These are phyloP conservation scores for Palythoa caribaeorum DNA, from an alignment of 92 coral and sea anemone species.

Conservation along the genomic window DNA sequence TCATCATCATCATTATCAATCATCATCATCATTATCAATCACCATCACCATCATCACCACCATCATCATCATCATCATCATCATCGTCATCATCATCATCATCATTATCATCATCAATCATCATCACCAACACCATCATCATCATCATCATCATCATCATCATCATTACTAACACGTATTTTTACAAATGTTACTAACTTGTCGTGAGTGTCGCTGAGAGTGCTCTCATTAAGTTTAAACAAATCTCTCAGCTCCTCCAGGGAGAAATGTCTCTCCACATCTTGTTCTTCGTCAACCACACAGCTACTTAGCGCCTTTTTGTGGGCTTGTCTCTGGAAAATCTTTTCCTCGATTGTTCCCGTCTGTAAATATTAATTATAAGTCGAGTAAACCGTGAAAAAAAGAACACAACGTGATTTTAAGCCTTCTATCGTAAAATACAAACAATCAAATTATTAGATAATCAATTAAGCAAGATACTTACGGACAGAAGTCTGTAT, in stretches of 20 bases:
- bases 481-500: slow-evolving; percentile 87
- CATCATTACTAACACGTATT: not conserved
- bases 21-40: not conserved
- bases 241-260: slow-evolving; percentile 88
- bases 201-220: slow-evolving; percentile 94
- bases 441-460: too few relatives aligned
- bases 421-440: too few relatives aligned
- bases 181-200: slow-evolving; percentile 66
- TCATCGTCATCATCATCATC: too few relatives aligned
- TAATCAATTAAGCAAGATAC: slow-evolving; percentile 18
- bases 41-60: not conserved
- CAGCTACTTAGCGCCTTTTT: slow-evolving; percentile 97
- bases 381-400: not conserved
- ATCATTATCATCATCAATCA: not conserved
- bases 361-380: slow-evolving; percentile 51
- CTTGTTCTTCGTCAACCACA: slow-evolving; percentile 93
- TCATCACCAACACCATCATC: not conserved
- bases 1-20: not conserved
- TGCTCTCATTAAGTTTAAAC: slow-evolving; percentile 86
- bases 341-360: slow-evolving; percentile 98
- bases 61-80: too few relatives aligned
- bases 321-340: slow-evolving; percentile 98
- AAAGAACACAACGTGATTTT: too few relatives aligned
- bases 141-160: not conserved
- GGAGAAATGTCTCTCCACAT: slow-evolving; percentile 95